A percentile compares a stretch with the other conserved stretches of the same genome.
Conservation (phyloP, 2,113 vertebrate species). For the Caretta caretta region DNA sequence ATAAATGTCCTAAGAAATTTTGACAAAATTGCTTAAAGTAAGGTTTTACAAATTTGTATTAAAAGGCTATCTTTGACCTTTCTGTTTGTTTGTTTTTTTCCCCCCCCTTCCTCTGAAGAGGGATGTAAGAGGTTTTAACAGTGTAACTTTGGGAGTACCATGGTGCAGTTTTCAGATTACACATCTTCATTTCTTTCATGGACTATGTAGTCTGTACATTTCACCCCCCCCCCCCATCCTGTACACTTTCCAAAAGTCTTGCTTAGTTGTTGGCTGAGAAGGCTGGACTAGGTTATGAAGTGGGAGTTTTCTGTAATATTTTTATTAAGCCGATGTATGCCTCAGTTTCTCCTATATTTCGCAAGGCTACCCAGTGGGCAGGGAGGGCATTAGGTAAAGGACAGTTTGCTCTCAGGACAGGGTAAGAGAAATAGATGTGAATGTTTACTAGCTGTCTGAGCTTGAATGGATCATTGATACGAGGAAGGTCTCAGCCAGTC, state of each 20-base stretch:
- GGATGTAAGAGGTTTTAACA: background rate
- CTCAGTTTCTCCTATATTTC: background rate
- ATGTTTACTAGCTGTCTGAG: background rate
- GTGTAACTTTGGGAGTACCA: background rate
- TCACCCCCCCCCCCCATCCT: background rate
- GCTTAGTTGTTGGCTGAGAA: background rate
- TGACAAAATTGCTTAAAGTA: slow-evolving; percentile 67
- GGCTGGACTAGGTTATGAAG: background rate
- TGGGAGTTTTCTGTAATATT: background rate
- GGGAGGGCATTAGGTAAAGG: background rate
- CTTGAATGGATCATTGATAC: background rate
- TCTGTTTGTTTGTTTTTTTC: background rate
- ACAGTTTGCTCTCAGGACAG: background rate
- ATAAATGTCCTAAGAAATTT: slow-evolving; percentile 67
- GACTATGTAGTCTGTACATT: background rate
- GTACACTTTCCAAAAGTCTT: background rate
- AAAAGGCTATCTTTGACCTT: slow-evolving; percentile 58
- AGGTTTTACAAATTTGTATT: slow-evolving; percentile 77
- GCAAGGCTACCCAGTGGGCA: background rate
- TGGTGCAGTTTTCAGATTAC: background rate
- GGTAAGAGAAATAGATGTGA: background rate
- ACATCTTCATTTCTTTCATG: background rate
- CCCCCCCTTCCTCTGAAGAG: background rate
- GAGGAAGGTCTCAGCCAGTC: background rate
- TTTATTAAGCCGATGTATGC: too few relatives aligned